Base-by-base conservation (phyloP, 1,140 invertebrate species). In the Pomacea maculata region DNA sequence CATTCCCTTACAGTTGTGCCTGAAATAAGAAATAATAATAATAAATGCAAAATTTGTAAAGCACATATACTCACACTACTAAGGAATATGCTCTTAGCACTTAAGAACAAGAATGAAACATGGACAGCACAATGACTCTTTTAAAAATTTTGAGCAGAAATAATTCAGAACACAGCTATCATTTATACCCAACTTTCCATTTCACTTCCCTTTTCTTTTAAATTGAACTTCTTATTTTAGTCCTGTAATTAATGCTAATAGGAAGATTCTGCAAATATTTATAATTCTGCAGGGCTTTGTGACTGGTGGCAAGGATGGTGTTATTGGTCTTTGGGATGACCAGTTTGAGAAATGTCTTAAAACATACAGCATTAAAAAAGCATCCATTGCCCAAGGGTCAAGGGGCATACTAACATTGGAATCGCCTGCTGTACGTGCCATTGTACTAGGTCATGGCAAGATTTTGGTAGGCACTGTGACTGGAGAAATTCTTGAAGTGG, bases 271-370 rank as follows among this genome's bases (percentile, higher is more conserved):
- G 57, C 57, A 61, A 6, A 61, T 61, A 10, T 54, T 29, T 15
- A 2, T 55, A 34, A 21, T 68, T 68, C 15, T 78, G n/a, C 82
- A 92, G 89, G 90, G 90, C 11, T 92, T 91, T 88, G 90, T 92
- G 45, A 92, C 90, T 21, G 91, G 91, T 25, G 91, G 91, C 19
- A 92, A 92, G 81, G 91, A 92, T 86, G 91, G 91, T n/a, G 80
- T 87, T 21, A 85, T 92, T 9, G 86, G 86, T 45, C 82, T 91
- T n/a, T 92, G 91, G 90, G 88, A 91, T 83, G 89, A 90, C 64
- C 84, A 88, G 82, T 91, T 92, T 87, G 89, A 90, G 64, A 85
- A 87, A 67, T 89, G 89, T 84, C 85, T 91, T 15, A 90, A 90
- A 74, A 90, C 88, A 9, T 92, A 91, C 79, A 75, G 85, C 65